phyloP scores from a whole-genome alignment of 1,140 invertebrate species.

The Luehdorfia chinensis region DNA sequence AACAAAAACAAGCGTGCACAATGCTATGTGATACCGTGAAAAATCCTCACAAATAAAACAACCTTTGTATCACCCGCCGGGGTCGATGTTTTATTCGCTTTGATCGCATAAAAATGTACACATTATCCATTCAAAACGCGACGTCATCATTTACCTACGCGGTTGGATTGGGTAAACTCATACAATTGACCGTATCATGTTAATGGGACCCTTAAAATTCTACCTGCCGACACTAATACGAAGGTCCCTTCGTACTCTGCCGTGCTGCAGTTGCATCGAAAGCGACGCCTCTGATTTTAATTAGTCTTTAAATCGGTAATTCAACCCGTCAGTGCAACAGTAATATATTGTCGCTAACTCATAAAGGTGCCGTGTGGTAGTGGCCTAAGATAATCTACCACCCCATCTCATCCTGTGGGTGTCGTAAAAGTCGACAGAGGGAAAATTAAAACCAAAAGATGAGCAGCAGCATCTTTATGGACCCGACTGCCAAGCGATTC shows the following conservation, averaged over 20 bases:
- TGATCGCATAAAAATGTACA: constrained; percentile 33
- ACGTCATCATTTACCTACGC: constrained; percentile 45
- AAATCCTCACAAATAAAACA: constrained; percentile 59
- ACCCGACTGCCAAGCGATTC: too few species aligned
- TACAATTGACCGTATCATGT: constrained; percentile 44
- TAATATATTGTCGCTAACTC: background rate
- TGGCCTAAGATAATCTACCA: too few species aligned
- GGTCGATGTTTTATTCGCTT: constrained; percentile 31
- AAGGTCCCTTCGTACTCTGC: background rate
- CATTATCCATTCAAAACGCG: constrained; percentile 34
- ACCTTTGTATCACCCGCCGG: constrained; percentile 33
- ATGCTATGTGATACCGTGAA: constrained; percentile 51
- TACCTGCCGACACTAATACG: constrained; percentile 18
- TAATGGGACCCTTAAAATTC: constrained; percentile 31
- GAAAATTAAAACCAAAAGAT: too few species aligned
- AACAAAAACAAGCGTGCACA: constrained; percentile 46
- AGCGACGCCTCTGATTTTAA: background rate
- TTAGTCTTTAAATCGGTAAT: constrained; percentile 8
- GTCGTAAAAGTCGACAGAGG: too few species aligned
- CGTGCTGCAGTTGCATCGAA: background rate
- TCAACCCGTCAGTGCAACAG: background rate
- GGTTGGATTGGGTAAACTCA: constrained; percentile 27
- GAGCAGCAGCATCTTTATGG: too few species aligned
- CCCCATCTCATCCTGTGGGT: too few species aligned
- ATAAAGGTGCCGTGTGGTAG: too few species aligned